Evolutionary conservation across 1,140 invertebrate genomes (phyloP).

Genomic region (Bacillus rossius): DNA sequence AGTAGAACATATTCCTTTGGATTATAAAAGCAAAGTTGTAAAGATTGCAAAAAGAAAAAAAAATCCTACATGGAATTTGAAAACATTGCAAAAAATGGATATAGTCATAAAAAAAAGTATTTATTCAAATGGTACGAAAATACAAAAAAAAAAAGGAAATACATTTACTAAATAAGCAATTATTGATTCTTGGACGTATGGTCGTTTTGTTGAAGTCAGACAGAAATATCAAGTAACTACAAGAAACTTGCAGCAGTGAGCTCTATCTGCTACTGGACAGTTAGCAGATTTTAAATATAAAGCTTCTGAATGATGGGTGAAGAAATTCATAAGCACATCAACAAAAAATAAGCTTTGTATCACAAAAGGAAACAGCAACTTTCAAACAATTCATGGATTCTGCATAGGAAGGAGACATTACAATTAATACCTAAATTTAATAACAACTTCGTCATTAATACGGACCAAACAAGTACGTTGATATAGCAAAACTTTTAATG

Average conservation of each 20-base stretch:
- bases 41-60: constrained; percentile 9
- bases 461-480: constrained; percentile 18
- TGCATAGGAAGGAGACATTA: constrained; percentile 8
- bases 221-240: constrained; percentile 19
- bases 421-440: constrained; percentile 10
- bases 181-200: constrained; percentile 21
- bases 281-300: constrained; percentile 20
- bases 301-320: constrained; percentile 18
- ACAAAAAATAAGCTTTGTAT: constrained; percentile 25
- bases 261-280: constrained; percentile 19
- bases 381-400: constrained; percentile 17
- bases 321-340: constrained; percentile 20
- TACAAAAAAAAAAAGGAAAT: constrained; percentile 18
- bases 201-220: constrained; percentile 21
- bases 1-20: constrained; percentile 12
- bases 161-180: constrained; percentile 15
- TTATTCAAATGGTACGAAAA: constrained; percentile 13
- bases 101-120: constrained; percentile 9
- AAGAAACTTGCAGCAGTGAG: constrained; percentile 22
- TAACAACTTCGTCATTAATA: constrained; percentile 16
- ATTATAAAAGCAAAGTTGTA: constrained; percentile 18
- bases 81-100: constrained; percentile 18
- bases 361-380: constrained; percentile 17
- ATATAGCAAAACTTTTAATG: neutral
- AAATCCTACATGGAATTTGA: constrained; percentile 19